Conservation (phyloP, 2,113 vertebrate species). For the Gavia stellata region DNA sequence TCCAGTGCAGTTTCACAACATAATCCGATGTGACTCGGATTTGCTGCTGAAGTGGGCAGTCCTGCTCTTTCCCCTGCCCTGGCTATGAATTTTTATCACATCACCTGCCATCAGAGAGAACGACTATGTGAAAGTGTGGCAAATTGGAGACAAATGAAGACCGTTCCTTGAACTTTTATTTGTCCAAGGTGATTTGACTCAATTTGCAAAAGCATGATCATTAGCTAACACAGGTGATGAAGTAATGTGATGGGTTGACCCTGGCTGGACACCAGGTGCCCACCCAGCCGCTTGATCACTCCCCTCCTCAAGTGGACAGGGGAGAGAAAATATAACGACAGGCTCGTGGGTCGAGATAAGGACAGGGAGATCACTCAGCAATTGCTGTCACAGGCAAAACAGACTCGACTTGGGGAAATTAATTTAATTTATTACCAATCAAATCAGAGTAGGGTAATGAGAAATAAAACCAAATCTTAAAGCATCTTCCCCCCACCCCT, state of each 20-base stretch:
- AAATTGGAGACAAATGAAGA: background rate
- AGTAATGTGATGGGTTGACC: background rate
- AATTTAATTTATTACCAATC: background rate
- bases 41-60: background rate
- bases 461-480: background rate
- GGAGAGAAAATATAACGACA: accelerated
- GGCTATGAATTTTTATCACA: background rate
- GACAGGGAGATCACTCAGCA: background rate
- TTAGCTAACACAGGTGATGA: background rate
- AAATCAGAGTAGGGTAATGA: background rate
- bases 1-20: background rate
- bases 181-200: background rate
- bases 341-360: background rate
- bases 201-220: background rate
- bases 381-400: accelerated
- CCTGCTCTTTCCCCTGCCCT: background rate
- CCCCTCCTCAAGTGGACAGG: background rate
- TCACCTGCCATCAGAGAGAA: background rate
- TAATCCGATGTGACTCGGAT: background rate
- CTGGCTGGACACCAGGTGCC: background rate
- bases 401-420: background rate
- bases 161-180: background rate
- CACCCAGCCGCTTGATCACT: background rate
- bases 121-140: accelerated
- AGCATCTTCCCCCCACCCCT: background rate